A percentile compares a stretch with the other conserved stretches of the same genome.
These are phyloP conservation scores for Apostichopus japonicus DNA, from an alignment of 35 echinoderm and acorn worm species.

Conservation along the genomic window DNA sequence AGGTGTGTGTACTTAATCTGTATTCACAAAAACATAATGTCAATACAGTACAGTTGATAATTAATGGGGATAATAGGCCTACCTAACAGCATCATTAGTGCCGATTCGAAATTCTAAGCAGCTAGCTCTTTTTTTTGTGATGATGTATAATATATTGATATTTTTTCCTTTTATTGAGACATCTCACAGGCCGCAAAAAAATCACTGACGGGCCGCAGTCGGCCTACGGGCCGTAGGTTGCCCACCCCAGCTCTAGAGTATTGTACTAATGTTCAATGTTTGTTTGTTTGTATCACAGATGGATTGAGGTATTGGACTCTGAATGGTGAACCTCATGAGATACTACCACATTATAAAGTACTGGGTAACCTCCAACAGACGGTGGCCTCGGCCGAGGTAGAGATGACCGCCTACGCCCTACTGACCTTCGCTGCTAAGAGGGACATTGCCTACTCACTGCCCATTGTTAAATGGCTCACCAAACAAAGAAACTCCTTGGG, in stretches of 20 bases:
- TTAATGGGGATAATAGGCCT: too few species aligned
- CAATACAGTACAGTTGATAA: too few species aligned
- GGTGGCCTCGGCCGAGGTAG: conserved; percentile 90
- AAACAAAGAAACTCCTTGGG: conserved; percentile 93
- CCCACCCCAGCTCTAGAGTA: too few species aligned
- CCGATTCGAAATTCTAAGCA: too few species aligned
- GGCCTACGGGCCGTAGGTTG: too few species aligned
- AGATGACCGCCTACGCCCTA: conserved; percentile 97
- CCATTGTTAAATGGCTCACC: conserved; percentile 97
- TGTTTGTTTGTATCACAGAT: conserved; percentile 42
- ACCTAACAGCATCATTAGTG: too few species aligned
- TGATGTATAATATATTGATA: too few species aligned
- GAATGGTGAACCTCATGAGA: conserved; percentile 82
- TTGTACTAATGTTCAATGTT: not conserved
- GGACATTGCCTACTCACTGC: conserved; percentile 92
- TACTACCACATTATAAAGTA: conserved; percentile 69
- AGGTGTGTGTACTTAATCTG: too few species aligned
- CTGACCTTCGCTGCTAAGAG: conserved; percentile 85
- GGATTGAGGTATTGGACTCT: conserved; percentile 90
- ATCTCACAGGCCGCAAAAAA: too few species aligned
- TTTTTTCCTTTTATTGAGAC: not conserved
- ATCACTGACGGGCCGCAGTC: too few species aligned
- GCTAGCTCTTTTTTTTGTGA: too few species aligned
- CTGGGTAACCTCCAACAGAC: conserved; percentile 77
- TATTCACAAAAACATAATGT: too few species aligned